phyloP scores from a whole-genome alignment of 1,140 invertebrate species.

The Procambarus virginalis region DNA sequence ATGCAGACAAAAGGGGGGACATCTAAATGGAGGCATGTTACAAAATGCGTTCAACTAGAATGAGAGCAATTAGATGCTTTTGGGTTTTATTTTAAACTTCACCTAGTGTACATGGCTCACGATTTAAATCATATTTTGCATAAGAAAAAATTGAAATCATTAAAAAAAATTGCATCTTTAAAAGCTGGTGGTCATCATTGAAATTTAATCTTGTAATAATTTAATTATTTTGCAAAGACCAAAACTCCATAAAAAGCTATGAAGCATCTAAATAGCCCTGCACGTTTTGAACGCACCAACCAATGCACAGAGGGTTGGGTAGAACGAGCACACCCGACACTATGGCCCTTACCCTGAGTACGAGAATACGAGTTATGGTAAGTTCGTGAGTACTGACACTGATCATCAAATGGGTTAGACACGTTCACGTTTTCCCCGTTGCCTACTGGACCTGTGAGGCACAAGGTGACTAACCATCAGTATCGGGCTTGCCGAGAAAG shows the following conservation, averaged over 20 bases:
- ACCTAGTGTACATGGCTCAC: not conserved
- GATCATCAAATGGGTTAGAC: slow-evolving; percentile 88
- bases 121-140: not conserved
- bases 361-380: slow-evolving; percentile 62
- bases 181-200: not conserved
- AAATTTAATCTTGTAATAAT: not conserved
- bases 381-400: slow-evolving; percentile 72
- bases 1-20: not conserved
- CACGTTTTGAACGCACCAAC: not conserved
- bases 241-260: not conserved
- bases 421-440: slow-evolving; percentile 83
- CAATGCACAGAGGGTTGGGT: slow-evolving; percentile 20
- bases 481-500: slow-evolving; percentile 17
- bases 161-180: not conserved
- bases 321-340: slow-evolving; percentile 47
- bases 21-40: slow-evolving; percentile 23
- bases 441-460: slow-evolving; percentile 64
- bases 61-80: not conserved
- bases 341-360: slow-evolving; percentile 53
- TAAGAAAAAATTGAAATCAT: not conserved
- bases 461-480: slow-evolving; percentile 49
- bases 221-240: not conserved
- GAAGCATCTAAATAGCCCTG: slow-evolving; percentile 9
- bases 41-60: slow-evolving; percentile 24
- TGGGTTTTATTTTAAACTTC: not conserved